Evolutionary conservation across 2,888 invertebrate genomes (phyloP).

Genomic region (Pycnomerus fuliginosus): DNA sequence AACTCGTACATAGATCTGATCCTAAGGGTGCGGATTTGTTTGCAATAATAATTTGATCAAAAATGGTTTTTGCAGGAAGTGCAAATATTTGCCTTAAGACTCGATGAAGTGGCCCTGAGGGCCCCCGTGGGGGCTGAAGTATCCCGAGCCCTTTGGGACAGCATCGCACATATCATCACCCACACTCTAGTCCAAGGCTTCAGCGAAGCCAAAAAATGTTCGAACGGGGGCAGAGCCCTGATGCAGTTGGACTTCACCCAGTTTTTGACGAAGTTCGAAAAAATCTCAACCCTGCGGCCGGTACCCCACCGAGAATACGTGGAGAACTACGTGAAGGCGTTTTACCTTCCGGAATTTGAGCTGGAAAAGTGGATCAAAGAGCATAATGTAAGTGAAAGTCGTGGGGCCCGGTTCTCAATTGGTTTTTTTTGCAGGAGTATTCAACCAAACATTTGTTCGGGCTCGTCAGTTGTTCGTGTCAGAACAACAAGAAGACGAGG

Average conservation of each 20-base stretch:
- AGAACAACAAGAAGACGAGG: slow-evolving; percentile 82
- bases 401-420: too few relatives aligned
- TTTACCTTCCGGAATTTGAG: slow-evolving; percentile 85
- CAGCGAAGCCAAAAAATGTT: slow-evolving; percentile 88
- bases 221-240: slow-evolving; percentile 91
- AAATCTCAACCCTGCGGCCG: slow-evolving; percentile 79
- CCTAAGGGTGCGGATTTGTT: slow-evolving; percentile 56
- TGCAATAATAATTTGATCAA: neutral
- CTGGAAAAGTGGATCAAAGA: slow-evolving; percentile 88
- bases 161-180: slow-evolving; percentile 81
- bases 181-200: slow-evolving; percentile 94
- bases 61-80: slow-evolving; percentile 57
- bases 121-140: slow-evolving; percentile 73
- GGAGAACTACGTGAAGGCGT: slow-evolving; percentile 94
- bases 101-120: slow-evolving; percentile 70
- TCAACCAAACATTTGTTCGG: slow-evolving; percentile 83
- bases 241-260: slow-evolving; percentile 99
- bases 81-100: slow-evolving; percentile 74
- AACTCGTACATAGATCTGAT: slow-evolving; percentile 83
- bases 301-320: slow-evolving; percentile 88
- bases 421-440: slow-evolving; percentile 66
- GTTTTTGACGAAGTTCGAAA: slow-evolving; percentile 85
- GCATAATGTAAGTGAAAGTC: slow-evolving; percentile 65
- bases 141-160: slow-evolving; percentile 78
- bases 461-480: slow-evolving; percentile 82